Evolutionary conservation across 92 coral and sea anemone genomes (phyloP).

Genomic region (Porites cylindrica): DNA sequence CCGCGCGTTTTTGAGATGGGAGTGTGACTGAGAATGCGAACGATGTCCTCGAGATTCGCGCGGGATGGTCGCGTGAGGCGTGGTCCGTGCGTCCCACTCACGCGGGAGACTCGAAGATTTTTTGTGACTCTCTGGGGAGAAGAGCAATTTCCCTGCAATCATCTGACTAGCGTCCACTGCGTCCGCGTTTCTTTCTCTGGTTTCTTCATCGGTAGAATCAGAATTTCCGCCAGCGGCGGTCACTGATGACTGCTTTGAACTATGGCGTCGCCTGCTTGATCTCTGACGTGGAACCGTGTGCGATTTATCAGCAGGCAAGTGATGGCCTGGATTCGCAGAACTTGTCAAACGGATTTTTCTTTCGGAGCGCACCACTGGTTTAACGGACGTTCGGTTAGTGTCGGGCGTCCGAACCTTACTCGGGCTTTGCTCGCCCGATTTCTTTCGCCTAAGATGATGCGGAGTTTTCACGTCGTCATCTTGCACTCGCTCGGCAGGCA

Average conservation of each 20-base stretch:
- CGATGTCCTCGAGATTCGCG: conserved; percentile 60
- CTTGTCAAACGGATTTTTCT: conserved; percentile 80
- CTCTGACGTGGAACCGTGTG: conserved; percentile 82
- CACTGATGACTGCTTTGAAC: conserved; percentile 52
- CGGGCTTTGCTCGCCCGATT: conserved; percentile 18
- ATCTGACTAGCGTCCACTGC: conserved; percentile 29
- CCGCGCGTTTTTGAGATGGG: conserved; percentile 79
- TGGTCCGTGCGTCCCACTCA: conserved; percentile 61
- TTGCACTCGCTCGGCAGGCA: conserved; percentile 27
- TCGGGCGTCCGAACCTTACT: conserved; percentile 66
- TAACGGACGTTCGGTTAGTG: conserved; percentile 40
- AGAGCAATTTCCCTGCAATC: conserved; percentile 37
- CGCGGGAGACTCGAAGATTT: conserved; percentile 86
- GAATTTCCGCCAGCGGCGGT: conserved; percentile 43
- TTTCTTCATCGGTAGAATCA: conserved; percentile 88
- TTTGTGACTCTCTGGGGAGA: conserved; percentile 59
- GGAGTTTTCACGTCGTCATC: conserved; percentile 30
- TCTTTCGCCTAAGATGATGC: conserved; percentile 26
- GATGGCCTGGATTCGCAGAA: conserved; percentile 55
- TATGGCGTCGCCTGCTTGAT: conserved; percentile 69
- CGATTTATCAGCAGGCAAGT: conserved; percentile 59
- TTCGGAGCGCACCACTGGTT: conserved; percentile 91
- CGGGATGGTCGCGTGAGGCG: conserved; percentile 40
- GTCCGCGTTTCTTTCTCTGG: conserved; percentile 49
- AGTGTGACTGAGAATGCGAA: conserved; percentile 39